Conservation (phyloP, 2,888 invertebrate species). For the Eudemis profundana region DNA sequence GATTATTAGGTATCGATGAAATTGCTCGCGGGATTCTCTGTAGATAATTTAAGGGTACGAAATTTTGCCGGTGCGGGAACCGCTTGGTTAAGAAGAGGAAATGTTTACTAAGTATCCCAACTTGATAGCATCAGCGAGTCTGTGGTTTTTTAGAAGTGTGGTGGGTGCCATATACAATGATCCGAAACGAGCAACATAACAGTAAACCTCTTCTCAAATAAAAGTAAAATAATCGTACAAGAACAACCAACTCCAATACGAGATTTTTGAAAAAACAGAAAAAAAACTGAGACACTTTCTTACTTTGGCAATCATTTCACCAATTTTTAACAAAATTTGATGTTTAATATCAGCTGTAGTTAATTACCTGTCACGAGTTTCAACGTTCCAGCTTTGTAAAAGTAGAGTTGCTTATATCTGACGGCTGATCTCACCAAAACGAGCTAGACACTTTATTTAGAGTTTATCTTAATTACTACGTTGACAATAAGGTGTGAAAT, state of each 20-base stretch:
- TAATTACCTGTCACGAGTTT: conserved; percentile 40
- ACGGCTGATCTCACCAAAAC: conserved; percentile 37
- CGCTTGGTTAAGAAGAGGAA: neutral
- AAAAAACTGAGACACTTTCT: neutral
- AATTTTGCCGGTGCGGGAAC: neutral
- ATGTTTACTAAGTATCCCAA: no score
- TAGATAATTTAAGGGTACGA: neutral
- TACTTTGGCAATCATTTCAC: conserved; percentile 1
- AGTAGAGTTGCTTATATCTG: conserved; percentile 40
- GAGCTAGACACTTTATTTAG: conserved; percentile 31
- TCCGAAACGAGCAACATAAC: no score
- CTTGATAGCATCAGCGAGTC: neutral
- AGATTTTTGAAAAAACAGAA: no score
- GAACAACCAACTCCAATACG: no score
- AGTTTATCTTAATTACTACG: conserved; percentile 52
- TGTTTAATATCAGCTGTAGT: conserved; percentile 12
- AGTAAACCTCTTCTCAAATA: no score
- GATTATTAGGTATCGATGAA: conserved; percentile 9
- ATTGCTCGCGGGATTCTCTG: neutral
- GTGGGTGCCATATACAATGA: no score
- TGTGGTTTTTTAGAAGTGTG: neutral
- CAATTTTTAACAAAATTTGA: conserved; percentile 12
- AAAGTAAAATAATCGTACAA: no score
- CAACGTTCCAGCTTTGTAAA: conserved; percentile 33
- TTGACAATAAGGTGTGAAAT: conserved; percentile 50